Evolutionary conservation across 2,797 vertebrate genomes (phyloP), one percentile per base, ranked within the genome.

Genomic region (Botia almorhae): DNA sequence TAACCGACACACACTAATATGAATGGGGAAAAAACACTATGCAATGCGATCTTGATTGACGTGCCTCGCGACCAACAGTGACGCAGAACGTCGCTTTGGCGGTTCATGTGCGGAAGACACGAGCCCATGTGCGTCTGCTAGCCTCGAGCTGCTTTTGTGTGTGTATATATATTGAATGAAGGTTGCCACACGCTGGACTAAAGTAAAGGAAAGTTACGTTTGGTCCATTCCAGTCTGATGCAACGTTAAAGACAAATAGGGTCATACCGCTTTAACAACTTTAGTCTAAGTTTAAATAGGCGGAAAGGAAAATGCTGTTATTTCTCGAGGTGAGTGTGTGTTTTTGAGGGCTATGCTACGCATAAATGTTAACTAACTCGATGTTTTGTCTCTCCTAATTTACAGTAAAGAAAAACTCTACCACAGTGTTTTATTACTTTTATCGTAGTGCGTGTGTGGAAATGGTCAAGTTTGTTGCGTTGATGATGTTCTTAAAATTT

Each of bases 321-420:
- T 78, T 83, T 23, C 36, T 72, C 3, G 58, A 81, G 74, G 64
- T 86, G 14, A 82, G 74, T 65, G 63, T 8, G 11, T 17, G 7
- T n/a, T 64, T 64, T 43, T 39, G 0, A 5, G 63, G 36, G 7
- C 2, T 16, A 64, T 0, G 7, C 16, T 16, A 17, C 14, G 29
- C 29, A 64, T 0, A n/a, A 19, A 10, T 36, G 33, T 33, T 63
- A 23, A 61, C 1, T 14, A 29, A 29, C 7, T n/a, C 6, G 1
- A 46, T 46, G 43, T 10, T 46, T 11, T 11, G 43, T 2, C 8
- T 8, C 43, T 46, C 10, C 43, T 46, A 46, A 10, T 46, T 46
- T 46, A 46, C 43, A 46, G 43, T 46, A 46, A 11, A 46, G 43
- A 10, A 8, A 10, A 10, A 8, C 7, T n/a, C 7, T 43, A 43